phyloP scores from a whole-genome alignment of 2,797 vertebrate species.

The Poecilia wingei region DNA sequence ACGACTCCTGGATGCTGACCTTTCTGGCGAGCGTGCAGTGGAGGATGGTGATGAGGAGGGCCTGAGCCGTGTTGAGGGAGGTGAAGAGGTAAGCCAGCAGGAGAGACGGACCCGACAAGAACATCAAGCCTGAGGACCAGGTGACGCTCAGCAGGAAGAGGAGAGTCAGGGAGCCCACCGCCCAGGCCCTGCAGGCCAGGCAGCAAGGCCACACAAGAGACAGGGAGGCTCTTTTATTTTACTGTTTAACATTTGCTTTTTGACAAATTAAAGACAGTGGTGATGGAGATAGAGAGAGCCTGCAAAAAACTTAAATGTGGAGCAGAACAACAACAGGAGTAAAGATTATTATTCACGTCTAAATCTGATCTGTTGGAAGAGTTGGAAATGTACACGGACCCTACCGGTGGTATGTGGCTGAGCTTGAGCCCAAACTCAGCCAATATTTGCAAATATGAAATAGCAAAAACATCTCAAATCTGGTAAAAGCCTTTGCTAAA shows the following conservation, averaged over 20 bases:
- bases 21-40: conserved; percentile 93
- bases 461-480: not conserved
- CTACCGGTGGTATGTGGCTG: not conserved
- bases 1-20: conserved; percentile 64
- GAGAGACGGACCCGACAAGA: conserved; percentile 88
- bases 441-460: not conserved
- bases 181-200: conserved; percentile 85
- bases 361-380: not conserved
- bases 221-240: not conserved
- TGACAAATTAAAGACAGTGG: too few relatives aligned
- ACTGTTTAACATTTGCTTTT: too few relatives aligned
- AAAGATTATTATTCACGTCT: not conserved
- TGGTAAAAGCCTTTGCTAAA: not conserved
- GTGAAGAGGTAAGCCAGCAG: conserved; percentile 94
- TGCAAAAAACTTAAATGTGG: not conserved
- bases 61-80: conserved; percentile 92
- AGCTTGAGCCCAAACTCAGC: not conserved
- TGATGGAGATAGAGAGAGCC: not conserved
- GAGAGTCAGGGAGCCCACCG: conserved; percentile 88
- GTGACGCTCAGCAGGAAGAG: conserved; percentile 91
- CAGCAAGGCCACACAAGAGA: not conserved
- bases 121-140: conserved; percentile 92
- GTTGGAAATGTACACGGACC: not conserved
- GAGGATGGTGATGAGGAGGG: conserved; percentile 90
- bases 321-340: not conserved